A percentile compares a stretch with the other conserved stretches of the same genome.
Evolutionary conservation across 2,113 vertebrate genomes (phyloP).

Genomic region (Ailurus styani): DNA sequence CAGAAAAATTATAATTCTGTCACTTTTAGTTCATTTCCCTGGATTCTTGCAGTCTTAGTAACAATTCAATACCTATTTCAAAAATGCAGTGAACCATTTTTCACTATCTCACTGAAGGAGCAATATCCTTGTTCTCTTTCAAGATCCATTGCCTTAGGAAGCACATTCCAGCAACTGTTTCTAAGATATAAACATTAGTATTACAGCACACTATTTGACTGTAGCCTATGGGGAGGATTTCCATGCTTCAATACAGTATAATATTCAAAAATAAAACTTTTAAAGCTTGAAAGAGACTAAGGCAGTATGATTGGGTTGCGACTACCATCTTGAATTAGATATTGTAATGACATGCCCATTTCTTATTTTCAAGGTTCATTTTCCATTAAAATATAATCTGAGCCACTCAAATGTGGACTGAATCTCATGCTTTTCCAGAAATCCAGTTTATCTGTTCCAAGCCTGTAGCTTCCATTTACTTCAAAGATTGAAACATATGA

Average conservation of each 20-base stretch:
- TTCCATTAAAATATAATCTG: conserved; percentile 53
- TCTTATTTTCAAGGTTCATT: conserved; percentile 60
- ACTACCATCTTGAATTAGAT: conserved; percentile 55
- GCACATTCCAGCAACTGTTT: conserved; percentile 45
- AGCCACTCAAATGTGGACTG: conserved; percentile 28
- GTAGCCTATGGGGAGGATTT: conserved; percentile 62
- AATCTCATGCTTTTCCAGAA: conserved; percentile 29
- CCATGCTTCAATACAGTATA: conserved; percentile 52
- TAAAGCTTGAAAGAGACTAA: conserved; percentile 37
- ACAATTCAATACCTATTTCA: conserved; percentile 54
- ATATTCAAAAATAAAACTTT: conserved; percentile 67
- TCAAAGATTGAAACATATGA: conserved; percentile 2
- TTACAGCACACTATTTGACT: conserved; percentile 38
- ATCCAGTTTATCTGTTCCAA: conserved; percentile 7
- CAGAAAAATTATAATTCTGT: conserved; percentile 11
- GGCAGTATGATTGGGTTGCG: conserved; percentile 10
- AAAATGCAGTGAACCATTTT: conserved; percentile 42
- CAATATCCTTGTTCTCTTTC: conserved; percentile 53
- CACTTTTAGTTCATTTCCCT: not conserved
- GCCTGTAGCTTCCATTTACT: conserved; percentile 14
- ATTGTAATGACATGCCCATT: not conserved
- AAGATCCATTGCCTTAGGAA: conserved; percentile 58
- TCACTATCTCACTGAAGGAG: conserved; percentile 42
- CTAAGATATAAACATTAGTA: conserved; percentile 51
- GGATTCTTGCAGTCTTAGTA: not conserved